Percentiles rank a stretch among this genome's conserved stretches.
phyloP scores from a whole-genome alignment of 1,140 invertebrate genomes.

The Drosophila ananassae region DNA sequence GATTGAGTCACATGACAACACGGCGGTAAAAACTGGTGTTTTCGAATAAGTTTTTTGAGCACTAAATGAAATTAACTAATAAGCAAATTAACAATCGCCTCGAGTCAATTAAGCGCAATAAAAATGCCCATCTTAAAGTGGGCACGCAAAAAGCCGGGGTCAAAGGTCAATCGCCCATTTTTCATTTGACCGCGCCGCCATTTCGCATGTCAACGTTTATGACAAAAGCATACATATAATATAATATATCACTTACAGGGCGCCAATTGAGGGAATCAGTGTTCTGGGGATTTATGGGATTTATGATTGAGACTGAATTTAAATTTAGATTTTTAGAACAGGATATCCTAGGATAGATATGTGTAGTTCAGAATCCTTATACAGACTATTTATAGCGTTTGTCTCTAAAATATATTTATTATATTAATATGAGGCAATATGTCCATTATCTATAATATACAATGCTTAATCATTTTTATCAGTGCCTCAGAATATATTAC shows the following conservation, averaged over 20 bases:
- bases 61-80: constrained; percentile 66
- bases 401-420: too few species aligned
- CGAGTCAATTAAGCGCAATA: constrained; percentile 45
- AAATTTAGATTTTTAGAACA: too few species aligned
- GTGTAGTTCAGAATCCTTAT: too few species aligned
- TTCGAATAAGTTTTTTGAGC: constrained; percentile 11
- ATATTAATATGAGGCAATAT: not conserved
- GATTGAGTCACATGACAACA: constrained; percentile 62
- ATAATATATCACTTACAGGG: not conserved
- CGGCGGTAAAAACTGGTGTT: constrained; percentile 10
- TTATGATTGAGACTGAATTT: too few species aligned
- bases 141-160: constrained; percentile 54
- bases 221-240: constrained; percentile 8
- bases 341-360: too few species aligned
- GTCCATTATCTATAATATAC: not conserved
- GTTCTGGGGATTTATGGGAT: too few species aligned
- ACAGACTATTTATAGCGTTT: too few species aligned
- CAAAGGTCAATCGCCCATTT: constrained; percentile 62
- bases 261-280: not conserved
- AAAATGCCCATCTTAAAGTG: constrained; percentile 33
- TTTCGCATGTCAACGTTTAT: constrained; percentile 35
- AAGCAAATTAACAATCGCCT: constrained; percentile 52
- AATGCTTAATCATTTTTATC: not conserved
- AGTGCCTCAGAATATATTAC: constrained; percentile 10
- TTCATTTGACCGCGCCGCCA: constrained; percentile 25